phyloP scores from a whole-genome alignment of 2,797 vertebrate species.

The Eulemur mongoz region DNA sequence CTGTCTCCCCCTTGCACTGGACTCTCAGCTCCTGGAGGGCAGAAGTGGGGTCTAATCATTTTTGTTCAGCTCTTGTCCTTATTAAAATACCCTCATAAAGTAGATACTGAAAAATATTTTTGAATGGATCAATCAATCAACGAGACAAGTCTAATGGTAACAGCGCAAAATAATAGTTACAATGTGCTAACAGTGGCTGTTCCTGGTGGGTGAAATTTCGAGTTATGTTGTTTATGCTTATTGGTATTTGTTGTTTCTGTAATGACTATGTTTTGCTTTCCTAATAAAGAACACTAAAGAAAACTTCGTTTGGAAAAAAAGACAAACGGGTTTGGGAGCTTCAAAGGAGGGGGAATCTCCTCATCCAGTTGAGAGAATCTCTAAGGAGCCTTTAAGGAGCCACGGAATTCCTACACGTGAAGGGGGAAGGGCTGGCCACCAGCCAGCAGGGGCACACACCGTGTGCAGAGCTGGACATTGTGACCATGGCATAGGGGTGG shows the following conservation, averaged over 20 bases:
- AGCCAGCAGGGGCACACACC: not conserved
- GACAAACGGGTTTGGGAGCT: not conserved
- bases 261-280: not conserved
- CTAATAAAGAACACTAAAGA: not conserved
- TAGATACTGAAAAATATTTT: not conserved
- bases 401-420: not conserved
- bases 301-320: not conserved
- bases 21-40: not conserved
- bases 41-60: not conserved
- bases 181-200: not conserved
- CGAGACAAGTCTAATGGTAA: not conserved
- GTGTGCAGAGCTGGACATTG: not conserved
- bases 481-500: not conserved
- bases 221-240: not conserved
- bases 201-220: not conserved
- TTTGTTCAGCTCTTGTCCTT: not conserved
- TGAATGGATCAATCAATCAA: not conserved
- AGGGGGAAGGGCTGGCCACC: not conserved
- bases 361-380: not conserved
- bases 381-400: not conserved
- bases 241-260: constrained; percentile 36
- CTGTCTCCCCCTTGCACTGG: not conserved
- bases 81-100: not conserved
- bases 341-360: not conserved
- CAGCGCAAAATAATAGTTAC: not conserved